phyloP scores from a whole-genome alignment of 2,888 invertebrate genomes.

The Oscheius sp. region DNA sequence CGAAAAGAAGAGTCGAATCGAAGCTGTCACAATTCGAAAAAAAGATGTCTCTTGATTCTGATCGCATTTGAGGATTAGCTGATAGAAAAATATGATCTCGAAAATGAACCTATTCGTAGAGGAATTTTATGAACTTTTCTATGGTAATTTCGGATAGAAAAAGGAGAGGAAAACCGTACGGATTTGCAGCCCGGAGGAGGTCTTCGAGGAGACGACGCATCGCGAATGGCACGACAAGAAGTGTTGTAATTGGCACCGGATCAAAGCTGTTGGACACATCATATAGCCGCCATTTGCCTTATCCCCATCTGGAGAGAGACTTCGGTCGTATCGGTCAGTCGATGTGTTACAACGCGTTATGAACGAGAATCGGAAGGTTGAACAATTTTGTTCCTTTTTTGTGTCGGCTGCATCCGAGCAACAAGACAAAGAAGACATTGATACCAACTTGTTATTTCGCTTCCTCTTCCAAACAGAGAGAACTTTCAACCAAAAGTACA shows the following conservation, averaged over 20 bases:
- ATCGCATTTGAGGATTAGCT: no score
- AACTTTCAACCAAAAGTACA: neutral
- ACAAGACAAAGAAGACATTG: neutral
- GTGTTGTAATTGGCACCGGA: neutral
- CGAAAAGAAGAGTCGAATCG: no score
- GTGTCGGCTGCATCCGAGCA: neutral
- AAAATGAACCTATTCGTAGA: no score
- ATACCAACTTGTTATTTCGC: neutral
- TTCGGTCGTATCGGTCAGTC: no score
- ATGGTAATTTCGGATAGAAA: no score
- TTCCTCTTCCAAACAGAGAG: neutral
- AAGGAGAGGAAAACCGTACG: neutral
- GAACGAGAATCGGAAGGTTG: neutral
- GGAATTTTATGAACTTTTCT: no score
- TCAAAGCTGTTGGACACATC: no score
- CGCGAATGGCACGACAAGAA: neutral
- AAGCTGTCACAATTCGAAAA: no score
- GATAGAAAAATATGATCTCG: no score
- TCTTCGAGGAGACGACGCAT: conserved; percentile 1
- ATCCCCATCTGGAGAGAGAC: no score
- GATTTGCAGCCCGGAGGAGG: conserved; percentile 8
- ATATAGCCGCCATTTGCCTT: no score
- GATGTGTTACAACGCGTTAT: neutral
- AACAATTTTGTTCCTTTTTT: neutral
- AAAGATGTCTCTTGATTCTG: no score